phyloP scores from a whole-genome alignment of 2,797 vertebrate genomes.

The Microcaecilia unicolor region DNA sequence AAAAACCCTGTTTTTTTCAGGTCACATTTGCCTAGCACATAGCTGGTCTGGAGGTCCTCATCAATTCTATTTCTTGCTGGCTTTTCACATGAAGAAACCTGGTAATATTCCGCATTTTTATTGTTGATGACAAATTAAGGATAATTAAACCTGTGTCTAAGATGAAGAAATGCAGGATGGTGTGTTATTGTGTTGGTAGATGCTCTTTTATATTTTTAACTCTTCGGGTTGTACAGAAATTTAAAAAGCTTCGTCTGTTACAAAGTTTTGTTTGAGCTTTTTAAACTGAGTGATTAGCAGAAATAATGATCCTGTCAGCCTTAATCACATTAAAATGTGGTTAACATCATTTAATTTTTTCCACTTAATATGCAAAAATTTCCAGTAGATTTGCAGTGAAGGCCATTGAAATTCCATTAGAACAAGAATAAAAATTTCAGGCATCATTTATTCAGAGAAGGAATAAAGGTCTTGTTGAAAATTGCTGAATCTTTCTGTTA shows the following conservation, averaged over 20 bases:
- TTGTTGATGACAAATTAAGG: slow-evolving; percentile 35
- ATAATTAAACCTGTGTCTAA: slow-evolving; percentile 25
- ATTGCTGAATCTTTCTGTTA: slow-evolving; percentile 98
- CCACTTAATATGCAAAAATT: slow-evolving; percentile 99
- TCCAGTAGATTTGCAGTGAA: slow-evolving; percentile 99
- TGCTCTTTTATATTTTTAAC: slow-evolving; percentile 30
- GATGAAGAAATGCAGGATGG: slow-evolving; percentile 23
- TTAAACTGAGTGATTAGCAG: slow-evolving; percentile 99
- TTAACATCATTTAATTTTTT: slow-evolving; percentile 99
- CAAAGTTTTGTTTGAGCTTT: slow-evolving; percentile 82
- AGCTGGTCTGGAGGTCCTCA: too few relatives aligned
- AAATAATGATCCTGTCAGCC: slow-evolving; percentile 99
- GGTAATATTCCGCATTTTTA: slow-evolving; percentile 20
- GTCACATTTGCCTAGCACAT: too few relatives aligned
- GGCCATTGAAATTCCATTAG: slow-evolving; percentile 99
- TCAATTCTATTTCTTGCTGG: too few relatives aligned
- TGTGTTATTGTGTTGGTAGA: slow-evolving; percentile 17
- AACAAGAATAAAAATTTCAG: slow-evolving; percentile 99
- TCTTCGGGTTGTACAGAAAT: slow-evolving; percentile 35
- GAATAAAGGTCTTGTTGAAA: slow-evolving; percentile 85
- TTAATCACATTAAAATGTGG: slow-evolving; percentile 99
- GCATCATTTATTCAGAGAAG: slow-evolving; percentile 99
- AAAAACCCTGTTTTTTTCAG: too few relatives aligned
- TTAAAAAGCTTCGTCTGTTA: slow-evolving; percentile 62
- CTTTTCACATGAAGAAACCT: too few relatives aligned